A percentile compares a stretch with the other conserved stretches of the same genome.
Conservation (phyloP, 1,140 invertebrate species). For the Bombus haemorrhoidalis region DNA sequence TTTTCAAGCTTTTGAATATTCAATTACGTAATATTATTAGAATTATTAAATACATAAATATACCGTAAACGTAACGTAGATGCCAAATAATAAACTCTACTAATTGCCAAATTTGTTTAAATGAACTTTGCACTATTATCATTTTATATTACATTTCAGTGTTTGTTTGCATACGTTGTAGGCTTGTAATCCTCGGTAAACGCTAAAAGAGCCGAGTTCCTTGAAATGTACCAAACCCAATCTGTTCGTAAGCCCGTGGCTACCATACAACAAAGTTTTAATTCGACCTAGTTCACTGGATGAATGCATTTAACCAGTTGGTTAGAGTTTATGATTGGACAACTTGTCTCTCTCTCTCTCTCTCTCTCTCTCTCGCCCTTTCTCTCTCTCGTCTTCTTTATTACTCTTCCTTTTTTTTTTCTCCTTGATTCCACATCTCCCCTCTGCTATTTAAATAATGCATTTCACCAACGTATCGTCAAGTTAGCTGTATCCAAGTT, state of each 20-base stretch:
- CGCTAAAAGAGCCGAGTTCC: not conserved
- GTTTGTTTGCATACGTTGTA: not conserved
- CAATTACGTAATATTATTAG: not conserved
- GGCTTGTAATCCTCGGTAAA: not conserved
- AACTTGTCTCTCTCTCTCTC: not conserved
- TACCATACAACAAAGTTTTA: conserved; percentile 35
- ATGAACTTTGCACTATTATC: not conserved
- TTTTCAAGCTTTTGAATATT: too few species aligned
- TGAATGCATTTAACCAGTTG: conserved; percentile 15
- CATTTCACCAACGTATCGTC: conserved; percentile 25
- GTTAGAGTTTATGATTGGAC: conserved; percentile 24
- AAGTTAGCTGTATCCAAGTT: conserved; percentile 34
- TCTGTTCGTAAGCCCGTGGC: conserved; percentile 4
- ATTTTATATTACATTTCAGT: not conserved
- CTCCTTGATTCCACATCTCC: not conserved
- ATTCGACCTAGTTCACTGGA: conserved; percentile 38
- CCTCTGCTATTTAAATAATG: conserved; percentile 21
- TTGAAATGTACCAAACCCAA: not conserved
- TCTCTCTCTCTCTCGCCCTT: not conserved
- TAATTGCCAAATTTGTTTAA: not conserved
- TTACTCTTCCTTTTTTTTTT: too few species aligned
- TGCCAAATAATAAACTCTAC: too few species aligned
- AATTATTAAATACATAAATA: too few species aligned
- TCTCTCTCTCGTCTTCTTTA: too few species aligned
- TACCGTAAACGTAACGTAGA: not conserved